phyloP scores from a whole-genome alignment of 1,140 invertebrate species.

The Laupala kohalensis region DNA sequence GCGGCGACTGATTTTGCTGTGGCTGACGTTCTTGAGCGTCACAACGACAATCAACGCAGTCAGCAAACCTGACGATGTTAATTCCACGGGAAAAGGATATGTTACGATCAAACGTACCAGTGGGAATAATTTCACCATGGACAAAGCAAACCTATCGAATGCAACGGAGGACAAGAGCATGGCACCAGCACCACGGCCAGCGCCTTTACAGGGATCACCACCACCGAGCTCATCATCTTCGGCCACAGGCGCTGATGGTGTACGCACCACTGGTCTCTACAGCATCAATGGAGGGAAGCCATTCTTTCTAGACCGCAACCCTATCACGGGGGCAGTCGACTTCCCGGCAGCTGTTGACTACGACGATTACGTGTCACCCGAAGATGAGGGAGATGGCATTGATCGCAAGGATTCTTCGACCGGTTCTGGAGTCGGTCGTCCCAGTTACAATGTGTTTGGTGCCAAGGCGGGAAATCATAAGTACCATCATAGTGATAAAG shows the following conservation, averaged over 20 bases:
- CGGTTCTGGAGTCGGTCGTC: constrained; percentile 16
- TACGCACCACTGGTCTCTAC: background rate
- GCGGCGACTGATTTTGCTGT: no score
- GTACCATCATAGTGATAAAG: constrained; percentile 44
- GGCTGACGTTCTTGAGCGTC: no score
- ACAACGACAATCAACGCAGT: no score
- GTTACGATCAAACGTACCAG: background rate
- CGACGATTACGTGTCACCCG: constrained; percentile 21
- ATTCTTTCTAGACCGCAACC: constrained; percentile 53
- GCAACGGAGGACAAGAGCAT: no score
- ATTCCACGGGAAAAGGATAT: background rate
- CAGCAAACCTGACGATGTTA: background rate
- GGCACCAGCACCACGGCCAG: no score
- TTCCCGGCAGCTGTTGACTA: constrained; percentile 24
- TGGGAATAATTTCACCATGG: background rate
- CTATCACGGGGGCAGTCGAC: constrained; percentile 47
- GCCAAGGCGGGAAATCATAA: constrained; percentile 10
- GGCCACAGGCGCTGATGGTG: background rate
- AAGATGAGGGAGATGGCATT: constrained; percentile 30
- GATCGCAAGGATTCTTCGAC: constrained; percentile 20
- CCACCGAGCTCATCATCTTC: background rate
- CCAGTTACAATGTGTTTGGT: background rate
- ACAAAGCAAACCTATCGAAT: no score
- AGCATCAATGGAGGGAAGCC: constrained; percentile 52
- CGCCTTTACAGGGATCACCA: no score